Base-by-base conservation (phyloP, 2,888 invertebrate genomes). In the Isotomurus palustris region DNA sequence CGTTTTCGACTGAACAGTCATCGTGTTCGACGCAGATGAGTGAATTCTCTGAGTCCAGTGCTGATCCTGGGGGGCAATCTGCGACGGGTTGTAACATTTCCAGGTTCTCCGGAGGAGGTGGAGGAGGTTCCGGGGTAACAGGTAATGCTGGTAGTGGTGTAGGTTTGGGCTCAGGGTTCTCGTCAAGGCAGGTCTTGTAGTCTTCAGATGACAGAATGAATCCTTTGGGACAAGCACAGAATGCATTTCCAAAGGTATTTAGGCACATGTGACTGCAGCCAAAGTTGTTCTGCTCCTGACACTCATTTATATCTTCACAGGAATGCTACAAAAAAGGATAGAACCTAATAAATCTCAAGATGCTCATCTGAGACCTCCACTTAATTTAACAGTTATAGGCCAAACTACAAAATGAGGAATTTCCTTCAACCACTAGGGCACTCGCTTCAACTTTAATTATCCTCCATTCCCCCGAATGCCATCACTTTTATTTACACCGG, bases 161-260 rank as follows among this genome's bases (percentile, higher is more conserved):
- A 3, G 32, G 27, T n/a, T 14, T 8, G 17, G 56, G 27, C 25
- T 57, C 53, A 19, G 55, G 56, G 6, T 54, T 25, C 32, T 70
- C 69, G 1, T 62, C 62, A 17, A 67, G 47, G 56, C 75, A 75
- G 2, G 72, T 73, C 58, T 74, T 73, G 68, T 72, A 72, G 59
- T 73, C 73, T 2, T 58, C 53, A 0, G 62, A 52, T 27, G 71
- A 70, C 22, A 81, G 70, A 53, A 78, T 76, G 57, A 77, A 76
- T 2, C 79, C 80, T 19, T 73, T 68, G 0, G 80, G 78, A 71
- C 84, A 84, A 0, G 76, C 73, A 69, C 84, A 84, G 36, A 75
- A 75, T 52, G 78, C 78, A 28, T 77, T 75, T 2, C 80, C 80
- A 21, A 77, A 73, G 1, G 77, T 76, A 61, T 79, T 80, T 12